Evolutionary conservation across 1,140 invertebrate species (phyloP).

Genomic region (Pteromalus puparum): DNA sequence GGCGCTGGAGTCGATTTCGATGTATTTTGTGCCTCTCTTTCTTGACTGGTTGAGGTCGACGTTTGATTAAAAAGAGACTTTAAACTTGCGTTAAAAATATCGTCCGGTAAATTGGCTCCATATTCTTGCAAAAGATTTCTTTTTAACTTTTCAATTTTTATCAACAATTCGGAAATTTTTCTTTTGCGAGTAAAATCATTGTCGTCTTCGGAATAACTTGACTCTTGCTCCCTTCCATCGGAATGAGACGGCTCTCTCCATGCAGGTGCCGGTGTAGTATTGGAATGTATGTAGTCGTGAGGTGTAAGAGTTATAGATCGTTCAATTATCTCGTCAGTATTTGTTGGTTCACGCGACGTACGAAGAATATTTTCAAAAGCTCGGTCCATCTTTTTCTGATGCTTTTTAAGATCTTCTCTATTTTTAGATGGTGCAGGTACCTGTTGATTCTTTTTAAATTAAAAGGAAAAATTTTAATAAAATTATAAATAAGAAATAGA

Average conservation of each 20-base stretch:
- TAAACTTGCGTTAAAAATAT: constrained; percentile 64
- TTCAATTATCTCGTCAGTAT: constrained; percentile 49
- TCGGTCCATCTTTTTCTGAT: constrained; percentile 66
- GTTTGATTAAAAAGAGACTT: constrained; percentile 58
- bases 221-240: background rate
- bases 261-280: constrained; percentile 27
- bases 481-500: background rate
- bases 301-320: constrained; percentile 61
- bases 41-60: constrained; percentile 5
- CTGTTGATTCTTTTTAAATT: constrained; percentile 44
- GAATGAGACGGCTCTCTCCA: constrained; percentile 56
- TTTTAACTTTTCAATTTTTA: constrained; percentile 68
- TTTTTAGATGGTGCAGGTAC: constrained; percentile 55
- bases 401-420: constrained; percentile 58
- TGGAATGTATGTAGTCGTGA: constrained; percentile 41
- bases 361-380: constrained; percentile 58
- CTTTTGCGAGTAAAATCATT: constrained; percentile 61
- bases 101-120: constrained; percentile 65
- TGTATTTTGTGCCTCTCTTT: background rate
- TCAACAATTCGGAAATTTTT: constrained; percentile 67
- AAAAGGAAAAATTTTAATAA: background rate
- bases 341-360: constrained; percentile 13
- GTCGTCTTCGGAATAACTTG: constrained; percentile 32
- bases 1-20: constrained; percentile 52
- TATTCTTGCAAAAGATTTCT: constrained; percentile 66